Evolutionary conservation across 1,140 invertebrate species (phyloP).

Genomic region (Drosophila sp.): DNA sequence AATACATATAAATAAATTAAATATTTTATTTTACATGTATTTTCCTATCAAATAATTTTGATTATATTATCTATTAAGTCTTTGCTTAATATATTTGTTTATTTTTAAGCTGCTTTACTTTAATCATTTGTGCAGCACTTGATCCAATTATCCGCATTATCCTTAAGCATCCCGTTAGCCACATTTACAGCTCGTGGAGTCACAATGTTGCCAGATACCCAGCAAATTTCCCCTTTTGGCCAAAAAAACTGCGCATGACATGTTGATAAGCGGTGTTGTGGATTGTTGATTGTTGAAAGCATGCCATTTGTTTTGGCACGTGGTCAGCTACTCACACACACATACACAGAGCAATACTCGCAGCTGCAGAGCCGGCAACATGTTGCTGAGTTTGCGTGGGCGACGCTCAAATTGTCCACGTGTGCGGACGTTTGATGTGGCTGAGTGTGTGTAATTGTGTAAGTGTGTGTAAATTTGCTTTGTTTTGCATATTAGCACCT

Average conservation of each 20-base stretch:
- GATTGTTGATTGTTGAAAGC: conserved; percentile 71
- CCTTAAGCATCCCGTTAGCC: neutral
- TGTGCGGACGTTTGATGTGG: conserved; percentile 18
- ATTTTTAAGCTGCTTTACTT: neutral
- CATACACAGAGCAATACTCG: conserved; percentile 1
- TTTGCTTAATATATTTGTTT: neutral
- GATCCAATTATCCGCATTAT: neutral
- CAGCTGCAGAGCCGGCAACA: conserved; percentile 47
- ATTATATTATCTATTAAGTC: neutral
- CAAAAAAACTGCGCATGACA: conserved; percentile 54
- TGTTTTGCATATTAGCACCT: conserved; percentile 30
- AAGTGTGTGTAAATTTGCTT: conserved; percentile 10
- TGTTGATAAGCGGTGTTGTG: conserved; percentile 40
- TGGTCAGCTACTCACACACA: conserved; percentile 40
- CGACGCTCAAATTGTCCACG: conserved; percentile 27
- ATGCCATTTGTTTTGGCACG: conserved; percentile 58
- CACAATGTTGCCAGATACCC: conserved; percentile 13
- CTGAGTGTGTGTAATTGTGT: neutral
- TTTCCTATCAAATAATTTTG: neutral
- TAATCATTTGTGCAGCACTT: neutral
- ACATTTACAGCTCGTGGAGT: neutral
- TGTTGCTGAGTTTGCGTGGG: conserved; percentile 69
- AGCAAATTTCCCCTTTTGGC: conserved; percentile 36
- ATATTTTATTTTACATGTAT: neutral
- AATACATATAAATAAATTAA: neutral